Conservation (phyloP, 2,797 vertebrate genomes). For the Cheirogaleus major region DNA sequence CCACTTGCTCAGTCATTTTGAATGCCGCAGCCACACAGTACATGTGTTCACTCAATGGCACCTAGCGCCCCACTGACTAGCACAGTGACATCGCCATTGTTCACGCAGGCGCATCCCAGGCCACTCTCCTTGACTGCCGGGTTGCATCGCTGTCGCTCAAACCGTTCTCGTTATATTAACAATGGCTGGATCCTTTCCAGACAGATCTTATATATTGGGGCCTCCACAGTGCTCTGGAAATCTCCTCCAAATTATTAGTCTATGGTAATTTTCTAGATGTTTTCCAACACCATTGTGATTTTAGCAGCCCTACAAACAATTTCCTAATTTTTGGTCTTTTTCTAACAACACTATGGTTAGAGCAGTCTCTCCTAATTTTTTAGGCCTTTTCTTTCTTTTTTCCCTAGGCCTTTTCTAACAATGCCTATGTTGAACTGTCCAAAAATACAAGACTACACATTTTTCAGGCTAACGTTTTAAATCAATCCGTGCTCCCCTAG, state of each 20-base stretch:
- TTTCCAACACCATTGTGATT: neutral
- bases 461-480: neutral
- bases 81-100: fast-evolving
- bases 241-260: neutral
- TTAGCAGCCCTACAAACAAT: neutral
- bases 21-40: no score
- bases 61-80: no score
- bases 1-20: no score
- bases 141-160: no score
- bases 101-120: no score
- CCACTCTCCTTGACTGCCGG: no score
- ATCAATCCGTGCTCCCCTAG: neutral
- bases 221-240: neutral
- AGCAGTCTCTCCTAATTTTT: neutral
- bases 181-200: no score
- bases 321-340: neutral
- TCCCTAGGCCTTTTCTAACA: neutral
- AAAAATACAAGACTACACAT: neutral
- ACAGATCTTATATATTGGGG: neutral
- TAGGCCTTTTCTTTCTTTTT: neutral
- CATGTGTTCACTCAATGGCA: fast-evolving
- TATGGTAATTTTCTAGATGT: neutral
- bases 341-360: neutral
- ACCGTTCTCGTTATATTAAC: no score
- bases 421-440: neutral